Base-by-base conservation (phyloP, 2,113 vertebrate species). In the Trogon surrucura region DNA sequence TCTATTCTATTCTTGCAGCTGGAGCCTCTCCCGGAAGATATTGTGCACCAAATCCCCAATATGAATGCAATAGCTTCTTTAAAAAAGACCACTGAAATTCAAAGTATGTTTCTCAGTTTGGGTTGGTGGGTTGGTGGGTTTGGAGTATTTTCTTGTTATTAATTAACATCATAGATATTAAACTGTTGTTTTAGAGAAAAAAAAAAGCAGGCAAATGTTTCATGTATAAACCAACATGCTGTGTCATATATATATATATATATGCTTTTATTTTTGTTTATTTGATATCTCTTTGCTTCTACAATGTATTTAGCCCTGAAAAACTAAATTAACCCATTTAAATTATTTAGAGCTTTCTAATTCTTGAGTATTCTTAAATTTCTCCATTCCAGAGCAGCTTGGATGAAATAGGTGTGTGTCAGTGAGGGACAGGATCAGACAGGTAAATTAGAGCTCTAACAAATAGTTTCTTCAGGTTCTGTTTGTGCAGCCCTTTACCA, bases 21-120 rank as follows among this genome's bases (percentile, higher is more conserved):
- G 97, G 98, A 98, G 47, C 97, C 97, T 27, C 96, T 98, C 86
- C 96, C 98, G 0, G 97, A 98, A 96, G 98, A 98, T 73, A 78
- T 96, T 94, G 96, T 97, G 80, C 96, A 98, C 78, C 97, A 98
- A 96, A 97, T 96, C 38, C 98, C 97, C 61, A 98, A 98, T 72
- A 92, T 45, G 95, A 98, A 98, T 91, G 98, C 98, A 51, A 95
- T 98, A 91, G 87, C 97, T 90, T 98, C 98, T 95, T 98, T 98
- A 96, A 98, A 98, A 97, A 98, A 97, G 97, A 97, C 96, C 93
- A 97, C 97, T 96, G 97, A 98, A 97, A 98, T 98, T 96, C 98
- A 98, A 98, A 98, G 98, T 98, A 98, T 93, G 98, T 98, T 90
- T 95, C 91, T 80, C 62, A 61, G 61, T 89, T 94, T 93, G 56